Evolutionary conservation across 2,797 vertebrate genomes (phyloP).

Genomic region (Poeciliopsis gracilis): DNA sequence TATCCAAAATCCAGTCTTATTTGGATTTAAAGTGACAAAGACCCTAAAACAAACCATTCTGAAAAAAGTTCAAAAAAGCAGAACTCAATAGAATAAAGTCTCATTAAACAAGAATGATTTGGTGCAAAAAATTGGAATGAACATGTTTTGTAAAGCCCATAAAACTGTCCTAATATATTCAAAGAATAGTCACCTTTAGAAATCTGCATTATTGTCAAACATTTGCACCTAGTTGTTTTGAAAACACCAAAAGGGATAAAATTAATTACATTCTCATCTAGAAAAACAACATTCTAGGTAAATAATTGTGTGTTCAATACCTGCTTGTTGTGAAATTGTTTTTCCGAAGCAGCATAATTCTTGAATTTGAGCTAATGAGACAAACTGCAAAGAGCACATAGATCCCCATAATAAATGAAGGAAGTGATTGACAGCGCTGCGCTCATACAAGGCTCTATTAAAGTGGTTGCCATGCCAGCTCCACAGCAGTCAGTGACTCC

Average conservation of each 20-base stretch:
- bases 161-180: too few species aligned
- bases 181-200: neutral
- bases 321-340: neutral
- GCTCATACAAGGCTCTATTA: conserved; percentile 61
- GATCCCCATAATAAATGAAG: conserved; percentile 39
- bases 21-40: too few species aligned
- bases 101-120: too few species aligned
- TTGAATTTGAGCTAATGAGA: conserved; percentile 4
- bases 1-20: too few species aligned
- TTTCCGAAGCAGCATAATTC: conserved; percentile 3
- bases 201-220: neutral
- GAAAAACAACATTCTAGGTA: neutral
- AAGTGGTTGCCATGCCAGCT: conserved; percentile 77
- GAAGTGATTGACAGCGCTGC: conserved; percentile 51
- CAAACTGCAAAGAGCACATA: conserved; percentile 11
- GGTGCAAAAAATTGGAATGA: too few species aligned
- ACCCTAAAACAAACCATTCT: too few species aligned
- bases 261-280: neutral
- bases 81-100: too few species aligned
- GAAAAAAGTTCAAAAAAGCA: too few species aligned
- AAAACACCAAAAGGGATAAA: neutral
- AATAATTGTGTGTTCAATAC: neutral
- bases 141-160: too few species aligned
- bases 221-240: neutral
- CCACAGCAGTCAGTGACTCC: conserved; percentile 73